These are phyloP conservation scores for Mallateleia sp. DNA, from an alignment of 2,888 invertebrate genomes.

Conservation along the genomic window DNA sequence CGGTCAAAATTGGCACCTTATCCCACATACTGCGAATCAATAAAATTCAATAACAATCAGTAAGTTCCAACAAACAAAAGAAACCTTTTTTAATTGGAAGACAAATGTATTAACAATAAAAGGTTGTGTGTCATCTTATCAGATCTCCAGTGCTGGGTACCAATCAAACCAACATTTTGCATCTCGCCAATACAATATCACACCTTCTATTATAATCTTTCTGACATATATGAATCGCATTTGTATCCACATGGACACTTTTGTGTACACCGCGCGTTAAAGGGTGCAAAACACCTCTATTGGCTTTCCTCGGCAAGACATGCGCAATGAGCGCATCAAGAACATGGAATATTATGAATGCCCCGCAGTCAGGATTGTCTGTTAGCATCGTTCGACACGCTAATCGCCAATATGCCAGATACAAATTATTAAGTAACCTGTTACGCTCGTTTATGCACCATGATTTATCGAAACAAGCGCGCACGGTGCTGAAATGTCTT, in stretches of 20 bases:
- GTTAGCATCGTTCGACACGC: slow-evolving; percentile 49
- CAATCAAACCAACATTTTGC: no score
- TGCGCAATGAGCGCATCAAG: not conserved
- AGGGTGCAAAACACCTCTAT: not conserved
- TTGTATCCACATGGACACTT: not conserved
- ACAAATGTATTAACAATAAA: no score
- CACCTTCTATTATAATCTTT: not conserved
- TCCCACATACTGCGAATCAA: no score
- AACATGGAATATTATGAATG: slow-evolving; percentile 43
- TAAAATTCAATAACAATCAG: no score
- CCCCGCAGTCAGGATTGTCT: slow-evolving; percentile 53
- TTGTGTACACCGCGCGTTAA: not conserved
- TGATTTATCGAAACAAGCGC: slow-evolving; percentile 62
- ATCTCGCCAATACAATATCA: no score
- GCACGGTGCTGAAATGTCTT: slow-evolving; percentile 62
- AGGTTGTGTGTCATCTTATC: no score
- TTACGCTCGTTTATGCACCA: slow-evolving; percentile 53
- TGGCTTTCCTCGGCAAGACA: not conserved
- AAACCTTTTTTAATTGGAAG: no score
- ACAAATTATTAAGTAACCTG: slow-evolving; percentile 70
- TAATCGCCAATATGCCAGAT: slow-evolving; percentile 63
- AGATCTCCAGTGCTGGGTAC: no score
- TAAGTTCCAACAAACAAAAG: no score
- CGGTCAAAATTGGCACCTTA: no score
- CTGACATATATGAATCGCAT: no score